Evolutionary conservation across 1,140 invertebrate genomes (phyloP).

Genomic region (Cydia splendana): DNA sequence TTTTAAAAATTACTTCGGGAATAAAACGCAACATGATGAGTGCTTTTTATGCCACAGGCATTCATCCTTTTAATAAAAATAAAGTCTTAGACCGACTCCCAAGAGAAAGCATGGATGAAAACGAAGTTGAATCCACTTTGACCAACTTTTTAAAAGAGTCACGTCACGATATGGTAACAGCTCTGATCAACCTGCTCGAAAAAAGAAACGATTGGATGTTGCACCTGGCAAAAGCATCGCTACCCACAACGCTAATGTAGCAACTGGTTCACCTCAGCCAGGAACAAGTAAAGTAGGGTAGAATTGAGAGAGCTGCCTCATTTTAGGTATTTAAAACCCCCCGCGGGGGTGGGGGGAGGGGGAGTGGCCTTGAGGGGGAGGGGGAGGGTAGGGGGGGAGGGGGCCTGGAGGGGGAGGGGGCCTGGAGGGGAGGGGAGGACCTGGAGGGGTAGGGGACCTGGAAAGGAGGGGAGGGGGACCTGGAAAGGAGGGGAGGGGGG

Average conservation of each 20-base stretch:
- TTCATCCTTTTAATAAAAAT: neutral
- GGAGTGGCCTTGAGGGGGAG: too few relatives aligned
- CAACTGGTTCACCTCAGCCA: neutral
- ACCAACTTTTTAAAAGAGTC: slow-evolving; percentile 1
- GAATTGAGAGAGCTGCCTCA: too few relatives aligned
- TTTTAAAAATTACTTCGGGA: neutral
- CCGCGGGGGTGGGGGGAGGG: too few relatives aligned
- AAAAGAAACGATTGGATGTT: slow-evolving; percentile 18
- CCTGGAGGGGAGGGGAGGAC: too few relatives aligned
- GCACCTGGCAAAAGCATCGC: neutral
- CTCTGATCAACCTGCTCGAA: neutral
- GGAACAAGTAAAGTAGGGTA: too few relatives aligned
- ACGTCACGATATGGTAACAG: neutral
- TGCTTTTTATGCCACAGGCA: slow-evolving; percentile 9
- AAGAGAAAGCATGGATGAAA: neutral
- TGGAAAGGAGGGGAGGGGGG: too few relatives aligned
- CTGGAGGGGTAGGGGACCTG: too few relatives aligned
- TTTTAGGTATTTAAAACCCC: too few relatives aligned
- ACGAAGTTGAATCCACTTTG: neutral
- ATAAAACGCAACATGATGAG: slow-evolving; percentile 7
- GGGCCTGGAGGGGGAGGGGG: too few relatives aligned
- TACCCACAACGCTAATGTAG: neutral
- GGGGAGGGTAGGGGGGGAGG: too few relatives aligned
- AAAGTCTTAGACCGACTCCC: slow-evolving; percentile 5
- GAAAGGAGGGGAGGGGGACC: too few relatives aligned